Percentiles rank a stretch among this genome's conserved stretches.
Conservation (phyloP, 53 echinoderm and acorn worm genomes). For the Antedon mediterranea region DNA sequence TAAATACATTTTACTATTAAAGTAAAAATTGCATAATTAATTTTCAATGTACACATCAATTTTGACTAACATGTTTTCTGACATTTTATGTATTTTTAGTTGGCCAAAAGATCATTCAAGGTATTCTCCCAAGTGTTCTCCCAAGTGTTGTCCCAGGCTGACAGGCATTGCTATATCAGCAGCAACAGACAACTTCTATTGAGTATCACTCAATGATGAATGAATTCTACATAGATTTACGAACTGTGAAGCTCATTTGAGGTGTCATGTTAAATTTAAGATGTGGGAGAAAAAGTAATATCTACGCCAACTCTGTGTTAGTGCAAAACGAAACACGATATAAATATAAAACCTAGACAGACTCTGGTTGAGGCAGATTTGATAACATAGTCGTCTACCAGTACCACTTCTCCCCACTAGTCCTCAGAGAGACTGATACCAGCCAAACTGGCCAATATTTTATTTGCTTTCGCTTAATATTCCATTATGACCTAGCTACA, state of each 20-base stretch:
- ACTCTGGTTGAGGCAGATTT: background rate
- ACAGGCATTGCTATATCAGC: background rate
- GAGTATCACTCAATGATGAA: background rate
- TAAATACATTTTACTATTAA: no score
- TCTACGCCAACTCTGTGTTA: background rate
- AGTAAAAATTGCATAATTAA: no score
- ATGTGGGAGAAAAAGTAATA: background rate
- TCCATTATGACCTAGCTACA: background rate
- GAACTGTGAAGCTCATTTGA: background rate
- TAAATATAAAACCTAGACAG: background rate
- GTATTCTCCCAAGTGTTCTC: background rate
- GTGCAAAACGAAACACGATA: background rate
- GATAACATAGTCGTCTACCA: background rate
- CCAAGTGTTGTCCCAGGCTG: background rate
- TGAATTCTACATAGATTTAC: background rate
- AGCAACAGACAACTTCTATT: background rate
- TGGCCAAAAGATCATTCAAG: no score
- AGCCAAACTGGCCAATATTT: background rate
- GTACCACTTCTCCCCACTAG: background rate
- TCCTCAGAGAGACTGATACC: background rate
- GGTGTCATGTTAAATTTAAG: background rate
- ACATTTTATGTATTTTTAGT: no score
- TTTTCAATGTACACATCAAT: no score
- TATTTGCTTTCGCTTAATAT: background rate
- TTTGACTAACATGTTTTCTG: no score